Evolutionary conservation across 2,113 vertebrate species (phyloP).

Genomic region (Zapornia atra): DNA sequence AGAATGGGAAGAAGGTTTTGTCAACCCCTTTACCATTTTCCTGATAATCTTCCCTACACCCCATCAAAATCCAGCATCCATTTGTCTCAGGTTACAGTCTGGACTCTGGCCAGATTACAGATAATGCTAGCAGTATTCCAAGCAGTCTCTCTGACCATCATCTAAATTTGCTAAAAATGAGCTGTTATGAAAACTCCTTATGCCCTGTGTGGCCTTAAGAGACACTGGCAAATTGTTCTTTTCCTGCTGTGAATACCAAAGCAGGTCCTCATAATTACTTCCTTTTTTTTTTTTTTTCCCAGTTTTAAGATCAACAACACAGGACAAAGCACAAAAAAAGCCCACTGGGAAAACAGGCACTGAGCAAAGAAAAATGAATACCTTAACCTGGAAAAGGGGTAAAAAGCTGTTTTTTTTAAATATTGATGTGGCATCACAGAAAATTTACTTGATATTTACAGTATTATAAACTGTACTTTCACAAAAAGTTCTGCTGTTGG

Average conservation of each 20-base stretch:
- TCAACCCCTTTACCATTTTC: background rate
- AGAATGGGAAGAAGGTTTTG: background rate
- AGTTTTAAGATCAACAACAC: background rate
- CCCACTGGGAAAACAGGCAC: background rate
- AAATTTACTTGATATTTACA: background rate
- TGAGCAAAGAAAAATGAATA: background rate
- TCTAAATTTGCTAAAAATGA: background rate
- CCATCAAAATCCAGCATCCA: background rate
- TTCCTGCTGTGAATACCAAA: conserved; percentile 7
- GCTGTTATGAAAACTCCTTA: background rate
- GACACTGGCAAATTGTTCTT: background rate
- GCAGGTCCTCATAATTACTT: background rate
- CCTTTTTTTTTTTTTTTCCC: background rate
- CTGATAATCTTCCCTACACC: background rate
- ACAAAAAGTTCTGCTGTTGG: background rate
- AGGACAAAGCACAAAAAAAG: background rate
- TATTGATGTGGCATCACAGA: background rate
- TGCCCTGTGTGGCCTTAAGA: background rate
- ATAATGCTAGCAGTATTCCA: background rate
- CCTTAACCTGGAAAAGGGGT: background rate
- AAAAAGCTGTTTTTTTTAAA: background rate
- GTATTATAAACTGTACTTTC: background rate
- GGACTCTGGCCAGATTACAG: background rate
- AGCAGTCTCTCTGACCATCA: background rate
- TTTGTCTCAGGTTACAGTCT: background rate